These are phyloP conservation scores for Scarus forsteni DNA, from an alignment of 2,797 vertebrate species.

Conservation along the genomic window DNA sequence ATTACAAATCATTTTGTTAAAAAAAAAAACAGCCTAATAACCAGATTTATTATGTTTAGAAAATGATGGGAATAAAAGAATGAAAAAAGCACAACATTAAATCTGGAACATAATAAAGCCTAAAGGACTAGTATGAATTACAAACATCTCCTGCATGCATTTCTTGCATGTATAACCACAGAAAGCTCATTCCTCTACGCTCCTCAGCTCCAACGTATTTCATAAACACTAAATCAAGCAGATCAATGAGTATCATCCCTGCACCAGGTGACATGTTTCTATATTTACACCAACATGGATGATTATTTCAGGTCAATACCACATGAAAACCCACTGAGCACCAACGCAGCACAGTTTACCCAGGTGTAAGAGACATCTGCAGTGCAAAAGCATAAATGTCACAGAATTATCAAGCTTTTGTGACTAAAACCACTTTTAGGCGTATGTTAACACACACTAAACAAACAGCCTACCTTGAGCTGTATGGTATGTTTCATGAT, in stretches of 20 bases:
- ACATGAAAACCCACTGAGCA: slow-evolving; percentile 19
- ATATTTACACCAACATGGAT: slow-evolving; percentile 15
- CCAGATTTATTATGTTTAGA: too few species aligned
- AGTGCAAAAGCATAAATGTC: background rate
- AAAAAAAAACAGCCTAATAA: too few species aligned
- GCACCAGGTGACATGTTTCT: background rate
- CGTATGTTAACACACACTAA: background rate
- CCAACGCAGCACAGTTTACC: background rate
- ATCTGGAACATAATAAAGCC: too few species aligned
- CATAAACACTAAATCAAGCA: background rate
- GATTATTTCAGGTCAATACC: slow-evolving; percentile 2
- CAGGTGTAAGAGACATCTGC: background rate
- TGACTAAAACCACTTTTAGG: background rate
- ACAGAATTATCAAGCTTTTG: slow-evolving; percentile 1
- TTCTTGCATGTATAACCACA: background rate
- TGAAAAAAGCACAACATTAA: too few species aligned
- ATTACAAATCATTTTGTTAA: too few species aligned
- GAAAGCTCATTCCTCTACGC: background rate
- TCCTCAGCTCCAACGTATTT: background rate
- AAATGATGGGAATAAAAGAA: too few species aligned
- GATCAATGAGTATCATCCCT: background rate
- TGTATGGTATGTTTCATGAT: background rate
- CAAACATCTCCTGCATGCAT: background rate
- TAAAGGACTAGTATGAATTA: background rate
- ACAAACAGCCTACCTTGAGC: background rate